phyloP scores from a whole-genome alignment of 1,140 invertebrate species.

The Matsumurasca onukii region DNA sequence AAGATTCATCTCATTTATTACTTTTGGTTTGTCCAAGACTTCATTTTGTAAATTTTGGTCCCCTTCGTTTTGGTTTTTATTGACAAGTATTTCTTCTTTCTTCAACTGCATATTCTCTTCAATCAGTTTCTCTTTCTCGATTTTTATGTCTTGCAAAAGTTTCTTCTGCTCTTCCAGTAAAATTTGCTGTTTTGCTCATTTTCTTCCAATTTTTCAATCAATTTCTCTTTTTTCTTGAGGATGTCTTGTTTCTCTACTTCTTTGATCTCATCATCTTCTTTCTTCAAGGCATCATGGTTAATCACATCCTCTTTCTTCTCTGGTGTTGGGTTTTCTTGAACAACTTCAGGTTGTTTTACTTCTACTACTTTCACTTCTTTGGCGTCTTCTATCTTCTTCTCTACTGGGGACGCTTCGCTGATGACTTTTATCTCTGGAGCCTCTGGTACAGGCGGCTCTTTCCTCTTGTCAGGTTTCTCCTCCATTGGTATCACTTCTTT shows the following conservation, averaged over 20 bases:
- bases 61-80: background rate
- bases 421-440: conserved; percentile 44
- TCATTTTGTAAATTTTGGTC: background rate
- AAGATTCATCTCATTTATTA: background rate
- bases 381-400: conserved; percentile 14
- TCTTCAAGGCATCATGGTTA: conserved; percentile 52
- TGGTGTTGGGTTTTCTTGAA: background rate
- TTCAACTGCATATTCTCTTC: conserved; percentile 48
- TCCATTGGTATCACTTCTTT: conserved; percentile 19
- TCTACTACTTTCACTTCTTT: conserved; percentile 23
- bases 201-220: conserved; percentile 57
- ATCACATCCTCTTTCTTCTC: conserved; percentile 43
- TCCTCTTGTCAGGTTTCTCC: conserved; percentile 44
- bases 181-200: conserved; percentile 57
- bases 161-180: conserved; percentile 58
- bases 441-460: conserved; percentile 56
- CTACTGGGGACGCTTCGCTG: conserved; percentile 11
- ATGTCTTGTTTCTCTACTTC: conserved; percentile 54
- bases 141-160: conserved; percentile 49
- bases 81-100: conserved; percentile 34
- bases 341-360: background rate
- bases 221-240: conserved; percentile 52
- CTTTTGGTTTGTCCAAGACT: background rate
- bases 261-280: conserved; percentile 55
- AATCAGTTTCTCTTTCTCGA: conserved; percentile 54